Evolutionary conservation across 1,140 invertebrate genomes (phyloP), one percentile per base, ranked within the genome.

Genomic region (Drosophila melanica): DNA sequence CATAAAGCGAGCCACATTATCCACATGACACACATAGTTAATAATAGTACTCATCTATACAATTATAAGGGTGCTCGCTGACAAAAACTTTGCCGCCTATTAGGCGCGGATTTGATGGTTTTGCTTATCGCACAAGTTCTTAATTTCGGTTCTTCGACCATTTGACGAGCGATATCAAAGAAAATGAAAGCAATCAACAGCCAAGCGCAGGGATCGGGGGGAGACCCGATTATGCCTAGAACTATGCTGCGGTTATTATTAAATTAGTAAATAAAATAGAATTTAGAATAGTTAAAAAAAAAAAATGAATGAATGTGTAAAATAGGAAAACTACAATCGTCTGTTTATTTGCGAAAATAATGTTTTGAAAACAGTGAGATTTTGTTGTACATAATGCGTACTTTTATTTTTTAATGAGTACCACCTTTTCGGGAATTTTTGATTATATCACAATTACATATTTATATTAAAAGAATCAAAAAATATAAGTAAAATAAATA

Each of bases 221-320:
- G 39, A n/a, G n/a, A n/a, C n/a, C n/a, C n/a, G 16, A 2, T 6
- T 11, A 47, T 77, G 77, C 78, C 78, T 77, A 81, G 51, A 81
- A 81, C 62, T 81, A 81, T 81, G 50, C 67, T 55, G 16, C 45
- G 20, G 2, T 30, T 12, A 47, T 11, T 23, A 47, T 7, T 12
- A 12, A n/a, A 7, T 1, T 12, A 23, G 10, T 12, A 45, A 8
- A 9, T 18, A 4, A 45, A 10, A 35, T 27, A 5, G 27, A 4
- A 5, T 1, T 27, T 7, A 5, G 1, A 27, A 27, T 0, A 27
- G 6, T 27, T 27, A 0, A 27, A 7, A 27, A 6, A 27, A 27
- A 27, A 27, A 7, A 6, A n/a, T n/a, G 1, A 27, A 0, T 27
- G 5, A 27, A 27, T 6, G 2, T 7, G 5, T 27, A 6, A 27